Conservation (phyloP, 2,888 invertebrate species). For the Polymixis flavicincta region DNA sequence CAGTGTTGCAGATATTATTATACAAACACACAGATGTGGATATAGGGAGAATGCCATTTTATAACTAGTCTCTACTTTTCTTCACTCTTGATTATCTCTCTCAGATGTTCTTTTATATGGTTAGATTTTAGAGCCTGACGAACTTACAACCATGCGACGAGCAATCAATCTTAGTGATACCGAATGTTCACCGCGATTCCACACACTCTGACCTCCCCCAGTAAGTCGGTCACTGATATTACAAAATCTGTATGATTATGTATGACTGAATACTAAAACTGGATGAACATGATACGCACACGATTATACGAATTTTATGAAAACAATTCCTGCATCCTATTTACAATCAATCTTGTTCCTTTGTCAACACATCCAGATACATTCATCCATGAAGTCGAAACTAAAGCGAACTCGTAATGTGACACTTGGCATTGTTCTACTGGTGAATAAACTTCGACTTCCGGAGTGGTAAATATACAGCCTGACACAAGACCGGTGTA, state of each 20-base stretch:
- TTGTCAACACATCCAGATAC: slow-evolving; percentile 44
- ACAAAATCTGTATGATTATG: slow-evolving; percentile 44
- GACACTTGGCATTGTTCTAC: slow-evolving; percentile 25
- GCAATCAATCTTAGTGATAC: neutral
- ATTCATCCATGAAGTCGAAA: slow-evolving; percentile 46
- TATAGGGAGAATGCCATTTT: neutral
- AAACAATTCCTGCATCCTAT: slow-evolving; percentile 22
- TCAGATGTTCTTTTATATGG: neutral
- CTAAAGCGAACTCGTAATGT: slow-evolving; percentile 23
- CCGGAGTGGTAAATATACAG: slow-evolving; percentile 2
- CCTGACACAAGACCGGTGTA: slow-evolving; percentile 1
- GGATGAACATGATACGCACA: slow-evolving; percentile 8
- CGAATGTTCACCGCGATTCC: neutral
- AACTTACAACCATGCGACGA: neutral
- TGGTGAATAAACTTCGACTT: slow-evolving; percentile 30
- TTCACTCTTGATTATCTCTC: neutral
- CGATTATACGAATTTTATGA: slow-evolving; percentile 1
- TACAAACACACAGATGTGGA: neutral
- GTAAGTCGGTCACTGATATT: neutral
- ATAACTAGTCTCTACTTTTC: neutral
- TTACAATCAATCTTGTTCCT: slow-evolving; percentile 47
- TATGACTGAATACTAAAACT: slow-evolving; percentile 16
- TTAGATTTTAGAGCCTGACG: neutral
- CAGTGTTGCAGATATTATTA: neutral
- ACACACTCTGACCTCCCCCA: too few relatives aligned